Evolutionary conservation across 2,113 vertebrate species (phyloP).

Genomic region (Dromas ardeola): DNA sequence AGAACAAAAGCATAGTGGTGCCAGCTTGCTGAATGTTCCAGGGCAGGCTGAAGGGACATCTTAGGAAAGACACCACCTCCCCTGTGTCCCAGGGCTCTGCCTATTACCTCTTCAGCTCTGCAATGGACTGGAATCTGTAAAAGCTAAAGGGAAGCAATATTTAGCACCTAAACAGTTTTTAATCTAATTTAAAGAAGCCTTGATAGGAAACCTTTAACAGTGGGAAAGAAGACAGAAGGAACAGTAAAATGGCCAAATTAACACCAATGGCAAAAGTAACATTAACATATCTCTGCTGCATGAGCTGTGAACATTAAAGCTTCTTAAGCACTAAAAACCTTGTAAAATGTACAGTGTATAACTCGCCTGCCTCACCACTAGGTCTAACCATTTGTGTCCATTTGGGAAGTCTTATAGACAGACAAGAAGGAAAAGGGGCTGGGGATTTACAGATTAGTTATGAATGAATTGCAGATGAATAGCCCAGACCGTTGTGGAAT

Average conservation of each 20-base stretch:
- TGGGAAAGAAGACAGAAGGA: not conserved
- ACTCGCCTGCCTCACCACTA: not conserved
- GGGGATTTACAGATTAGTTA: not conserved
- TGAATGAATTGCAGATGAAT: not conserved
- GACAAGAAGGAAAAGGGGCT: not conserved
- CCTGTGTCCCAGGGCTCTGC: not conserved
- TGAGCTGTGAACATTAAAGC: not conserved
- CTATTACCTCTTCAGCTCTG: not conserved
- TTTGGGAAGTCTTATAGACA: not conserved
- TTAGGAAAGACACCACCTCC: not conserved
- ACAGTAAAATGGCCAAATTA: not conserved
- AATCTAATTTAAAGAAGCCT: not conserved
- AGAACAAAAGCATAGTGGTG: not conserved
- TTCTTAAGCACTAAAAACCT: not conserved
- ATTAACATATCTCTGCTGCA: not conserved
- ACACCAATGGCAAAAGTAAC: not conserved
- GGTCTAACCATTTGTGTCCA: not conserved
- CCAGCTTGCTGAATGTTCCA: not conserved
- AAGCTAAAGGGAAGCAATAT: not conserved
- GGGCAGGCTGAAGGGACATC: not conserved
- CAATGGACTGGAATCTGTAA: not conserved
- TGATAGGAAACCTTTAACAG: not conserved
- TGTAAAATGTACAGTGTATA: not conserved
- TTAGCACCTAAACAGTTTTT: not conserved
- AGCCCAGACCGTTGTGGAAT: not conserved